Evolutionary conservation across 2,797 vertebrate genomes (phyloP).

Genomic region (Sebastes steindachneri): DNA sequence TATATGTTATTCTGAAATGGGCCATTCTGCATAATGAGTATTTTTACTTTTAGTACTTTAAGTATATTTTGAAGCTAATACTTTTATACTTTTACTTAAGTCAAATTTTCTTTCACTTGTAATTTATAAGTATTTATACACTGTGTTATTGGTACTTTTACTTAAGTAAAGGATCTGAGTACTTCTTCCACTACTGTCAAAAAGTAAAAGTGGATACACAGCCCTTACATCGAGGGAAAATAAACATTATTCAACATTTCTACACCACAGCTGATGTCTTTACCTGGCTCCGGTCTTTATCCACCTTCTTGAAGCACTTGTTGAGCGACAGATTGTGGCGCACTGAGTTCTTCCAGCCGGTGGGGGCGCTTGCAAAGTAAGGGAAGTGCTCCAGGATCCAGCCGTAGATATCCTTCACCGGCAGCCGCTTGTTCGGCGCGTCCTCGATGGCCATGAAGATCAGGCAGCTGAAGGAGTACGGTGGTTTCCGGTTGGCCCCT

Average conservation of each 20-base stretch:
- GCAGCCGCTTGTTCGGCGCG: slow-evolving; percentile 94
- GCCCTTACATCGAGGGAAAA: background rate
- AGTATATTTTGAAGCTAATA: too few relatives aligned
- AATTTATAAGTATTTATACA: too few relatives aligned
- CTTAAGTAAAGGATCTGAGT: too few relatives aligned
- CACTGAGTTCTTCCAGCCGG: slow-evolving; percentile 99
- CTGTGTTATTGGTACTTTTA: too few relatives aligned
- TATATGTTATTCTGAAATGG: too few relatives aligned
- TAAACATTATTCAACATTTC: background rate
- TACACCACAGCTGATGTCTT: slow-evolving; percentile 38
- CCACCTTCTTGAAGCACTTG: slow-evolving; percentile 99
- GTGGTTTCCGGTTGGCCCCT: slow-evolving; percentile 95
- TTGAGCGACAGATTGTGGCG: slow-evolving; percentile 96
- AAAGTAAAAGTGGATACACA: background rate
- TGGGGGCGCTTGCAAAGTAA: slow-evolving; percentile 96
- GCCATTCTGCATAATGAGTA: too few relatives aligned
- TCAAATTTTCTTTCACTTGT: too few relatives aligned
- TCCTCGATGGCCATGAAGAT: slow-evolving; percentile 99
- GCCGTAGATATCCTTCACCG: slow-evolving; percentile 98
- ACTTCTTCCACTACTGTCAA: too few relatives aligned
- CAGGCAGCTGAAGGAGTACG: slow-evolving; percentile 98
- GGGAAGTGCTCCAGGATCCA: slow-evolving; percentile 99
- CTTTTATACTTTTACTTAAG: too few relatives aligned
- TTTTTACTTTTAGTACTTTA: too few relatives aligned
- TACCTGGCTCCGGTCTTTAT: slow-evolving; percentile 99